Base-by-base conservation (phyloP, 2,797 vertebrate genomes). In the Peromyscus attwateri region DNA sequence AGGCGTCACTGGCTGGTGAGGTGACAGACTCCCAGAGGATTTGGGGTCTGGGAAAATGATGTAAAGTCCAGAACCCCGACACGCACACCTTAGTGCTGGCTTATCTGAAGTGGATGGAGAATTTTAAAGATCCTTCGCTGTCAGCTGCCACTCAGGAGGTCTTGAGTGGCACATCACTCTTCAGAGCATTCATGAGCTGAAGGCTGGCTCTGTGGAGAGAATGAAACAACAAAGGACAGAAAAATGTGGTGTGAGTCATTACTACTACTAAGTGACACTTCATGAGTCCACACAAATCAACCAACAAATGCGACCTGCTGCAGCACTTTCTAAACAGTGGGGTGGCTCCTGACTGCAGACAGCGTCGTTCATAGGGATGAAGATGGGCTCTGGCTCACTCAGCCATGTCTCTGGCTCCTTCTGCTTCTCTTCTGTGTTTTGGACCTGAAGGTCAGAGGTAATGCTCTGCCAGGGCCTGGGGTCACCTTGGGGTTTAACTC, bases 361-460 rank as follows among this genome's bases (percentile, higher is more conserved):
- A 6, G 55, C 34, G 31, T 76, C 9, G 1, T 84, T 76, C 37
- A 10, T 0, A n/a, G 34, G 29, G 52, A 27, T 66, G 13, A 76
- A 31, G 9, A 13, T 66, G 79, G 70, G 9, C 40, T 40, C 3
- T 6, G n/a, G 84, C 73, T 17, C 79, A 37, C 37, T 82, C 1
- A 1, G 14, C 60, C 19, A 0, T 0, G 0, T 34, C 60, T 68
- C 84, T 55, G n/a, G 81, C 70, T 49, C 66, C n/a, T 76, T 43
- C 37, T 1, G 0, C 2, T 11, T 37, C 14, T 4, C 92, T 82
- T 94, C 64, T 49, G 43, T 62, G 34, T 73, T 91, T 77, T 60
- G 66, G 57, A 62, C 37, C 46, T 40, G 43, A 66, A 80, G 57
- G 70, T 80, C 95, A 80, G 43, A 89, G n/a, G n/a, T 79, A 7